phyloP scores from a whole-genome alignment of 2,888 invertebrate species.

The Erpobdella octoculata region DNA sequence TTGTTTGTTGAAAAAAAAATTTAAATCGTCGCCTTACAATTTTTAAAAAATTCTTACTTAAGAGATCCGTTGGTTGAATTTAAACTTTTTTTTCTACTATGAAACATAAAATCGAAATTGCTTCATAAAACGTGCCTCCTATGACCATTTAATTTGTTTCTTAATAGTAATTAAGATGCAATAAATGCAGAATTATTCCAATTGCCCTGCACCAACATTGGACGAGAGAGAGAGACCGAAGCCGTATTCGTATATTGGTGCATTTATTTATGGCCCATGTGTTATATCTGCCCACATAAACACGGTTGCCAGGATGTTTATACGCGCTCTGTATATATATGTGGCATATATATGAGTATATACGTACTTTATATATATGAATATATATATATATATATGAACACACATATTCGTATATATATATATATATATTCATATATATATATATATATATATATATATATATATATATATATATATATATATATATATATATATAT shows the following conservation, averaged over 20 bases:
- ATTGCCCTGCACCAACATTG: no score
- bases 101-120: no score
- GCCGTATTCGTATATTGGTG: constrained; percentile 12
- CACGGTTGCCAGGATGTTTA: constrained; percentile 6
- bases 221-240: background rate
- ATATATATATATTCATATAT: constrained; percentile 25
- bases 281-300: constrained; percentile 6
- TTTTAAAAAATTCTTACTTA: no score
- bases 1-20: no score
- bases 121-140: no score
- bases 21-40: no score
- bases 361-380: background rate
- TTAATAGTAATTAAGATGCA: no score
- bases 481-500: no score
- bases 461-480: constrained; percentile 18
- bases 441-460: constrained; percentile 27
- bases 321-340: background rate
- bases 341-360: background rate
- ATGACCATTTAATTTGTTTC: no score
- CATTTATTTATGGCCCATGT: constrained; percentile 12
- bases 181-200: no score
- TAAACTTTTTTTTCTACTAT: no score
- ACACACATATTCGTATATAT: background rate
- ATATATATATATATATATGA: background rate
- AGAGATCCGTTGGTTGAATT: no score